Conservation (phyloP, 2,888 invertebrate species). For the Heliconius erato region DNA sequence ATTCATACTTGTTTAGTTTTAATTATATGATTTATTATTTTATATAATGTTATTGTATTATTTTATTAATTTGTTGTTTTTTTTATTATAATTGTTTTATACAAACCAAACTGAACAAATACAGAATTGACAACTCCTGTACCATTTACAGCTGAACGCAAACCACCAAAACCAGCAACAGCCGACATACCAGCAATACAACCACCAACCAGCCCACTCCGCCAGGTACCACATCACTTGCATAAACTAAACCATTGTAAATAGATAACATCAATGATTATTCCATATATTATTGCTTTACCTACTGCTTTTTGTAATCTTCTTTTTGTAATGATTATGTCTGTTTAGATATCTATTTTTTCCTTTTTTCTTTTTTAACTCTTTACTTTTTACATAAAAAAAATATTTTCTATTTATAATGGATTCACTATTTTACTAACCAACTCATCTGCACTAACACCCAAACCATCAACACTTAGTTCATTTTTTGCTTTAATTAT, state of each 20-base stretch:
- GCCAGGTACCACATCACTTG: slow-evolving; percentile 63
- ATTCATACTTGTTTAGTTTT: not conserved
- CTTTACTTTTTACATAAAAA: not conserved
- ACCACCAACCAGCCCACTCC: slow-evolving; percentile 78
- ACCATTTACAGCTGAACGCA: slow-evolving; percentile 69
- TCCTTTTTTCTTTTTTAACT: not conserved
- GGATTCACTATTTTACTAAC: slow-evolving; percentile 27
- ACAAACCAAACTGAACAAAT: slow-evolving; percentile 20
- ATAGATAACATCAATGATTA: slow-evolving; percentile 26
- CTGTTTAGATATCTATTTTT: not conserved
- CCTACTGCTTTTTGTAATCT: not conserved
- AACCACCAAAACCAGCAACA: slow-evolving; percentile 77
- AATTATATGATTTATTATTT: not conserved
- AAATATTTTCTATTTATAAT: slow-evolving; percentile 39
- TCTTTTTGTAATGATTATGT: not conserved
- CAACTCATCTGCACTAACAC: slow-evolving; percentile 44
- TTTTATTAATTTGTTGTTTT: not conserved
- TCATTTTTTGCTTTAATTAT: slow-evolving; percentile 37
- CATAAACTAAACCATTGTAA: slow-evolving; percentile 38
- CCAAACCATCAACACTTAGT: slow-evolving; percentile 7
- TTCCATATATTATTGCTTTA: not conserved
- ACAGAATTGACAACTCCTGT: slow-evolving; percentile 40
- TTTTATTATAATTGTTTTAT: slow-evolving; percentile 2
- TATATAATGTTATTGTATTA: not conserved
- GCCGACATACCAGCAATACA: slow-evolving; percentile 75